phyloP scores from a whole-genome alignment of 2,888 invertebrate species.

The Acrobasis repandana region DNA sequence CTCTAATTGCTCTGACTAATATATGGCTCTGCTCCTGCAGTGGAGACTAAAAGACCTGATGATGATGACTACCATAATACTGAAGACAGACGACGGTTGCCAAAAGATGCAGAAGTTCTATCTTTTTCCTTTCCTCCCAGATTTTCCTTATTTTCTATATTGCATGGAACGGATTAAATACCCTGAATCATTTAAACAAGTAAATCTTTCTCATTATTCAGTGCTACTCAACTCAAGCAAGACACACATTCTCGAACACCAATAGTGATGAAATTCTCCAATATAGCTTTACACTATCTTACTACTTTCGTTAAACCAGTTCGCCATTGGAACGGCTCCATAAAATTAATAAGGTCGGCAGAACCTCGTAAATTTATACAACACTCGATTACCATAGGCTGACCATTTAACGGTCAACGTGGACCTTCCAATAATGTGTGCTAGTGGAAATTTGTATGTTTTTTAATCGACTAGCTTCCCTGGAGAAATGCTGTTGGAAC shows the following conservation, averaged over 20 bases:
- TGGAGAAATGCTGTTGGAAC: neutral
- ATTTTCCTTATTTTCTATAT: too few relatives aligned
- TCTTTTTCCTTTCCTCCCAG: too few relatives aligned
- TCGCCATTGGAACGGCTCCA: conserved; percentile 63
- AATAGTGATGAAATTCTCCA: conserved; percentile 5
- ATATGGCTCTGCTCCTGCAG: too few relatives aligned
- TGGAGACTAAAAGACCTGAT: too few relatives aligned
- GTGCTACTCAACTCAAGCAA: too few relatives aligned
- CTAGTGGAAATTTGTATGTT: conserved; percentile 15
- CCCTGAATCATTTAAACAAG: too few relatives aligned
- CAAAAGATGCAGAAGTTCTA: too few relatives aligned
- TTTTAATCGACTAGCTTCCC: neutral
- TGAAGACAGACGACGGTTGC: too few relatives aligned
- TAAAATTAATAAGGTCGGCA: conserved; percentile 76
- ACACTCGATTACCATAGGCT: conserved; percentile 39
- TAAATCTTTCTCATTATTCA: too few relatives aligned
- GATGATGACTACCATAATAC: too few relatives aligned
- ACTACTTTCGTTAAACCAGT: conserved; percentile 54
- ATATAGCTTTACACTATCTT: conserved; percentile 12
- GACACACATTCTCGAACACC: neutral
- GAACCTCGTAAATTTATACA: conserved; percentile 59
- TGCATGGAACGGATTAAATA: too few relatives aligned
- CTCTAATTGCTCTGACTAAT: too few relatives aligned
- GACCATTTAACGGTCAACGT: conserved; percentile 38
- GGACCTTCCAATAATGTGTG: conserved; percentile 23